Conservation (phyloP, 2,113 vertebrate species). For the Syngnathus scovelli region DNA sequence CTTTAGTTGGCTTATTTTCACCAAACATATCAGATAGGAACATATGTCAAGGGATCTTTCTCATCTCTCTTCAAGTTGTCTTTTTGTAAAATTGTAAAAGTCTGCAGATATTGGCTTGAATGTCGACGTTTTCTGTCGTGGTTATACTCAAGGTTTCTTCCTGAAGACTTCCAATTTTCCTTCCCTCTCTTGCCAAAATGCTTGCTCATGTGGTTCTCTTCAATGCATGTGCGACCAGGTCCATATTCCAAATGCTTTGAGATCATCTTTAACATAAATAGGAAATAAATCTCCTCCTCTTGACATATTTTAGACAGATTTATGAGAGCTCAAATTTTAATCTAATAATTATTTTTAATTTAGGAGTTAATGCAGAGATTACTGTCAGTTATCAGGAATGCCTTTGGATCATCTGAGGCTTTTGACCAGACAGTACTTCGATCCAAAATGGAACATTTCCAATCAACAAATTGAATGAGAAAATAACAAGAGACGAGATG, state of each 20-base stretch:
- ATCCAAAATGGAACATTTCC: not conserved
- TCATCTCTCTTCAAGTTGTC: not conserved
- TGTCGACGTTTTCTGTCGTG: not conserved
- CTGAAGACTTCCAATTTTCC: not conserved
- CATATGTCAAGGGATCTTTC: not conserved
- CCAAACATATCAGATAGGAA: not conserved
- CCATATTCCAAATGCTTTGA: not conserved
- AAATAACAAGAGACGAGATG: not conserved
- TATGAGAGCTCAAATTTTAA: not conserved
- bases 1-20: conserved; percentile 10
- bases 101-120: not conserved
- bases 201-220: not conserved
- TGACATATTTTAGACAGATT: not conserved
- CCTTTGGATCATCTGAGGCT: not conserved
- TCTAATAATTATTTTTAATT: not conserved
- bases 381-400: not conserved
- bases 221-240: not conserved
- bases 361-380: not conserved
- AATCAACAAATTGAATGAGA: conserved; percentile 1
- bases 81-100: conserved; percentile 1
- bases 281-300: not conserved
- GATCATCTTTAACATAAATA: not conserved
- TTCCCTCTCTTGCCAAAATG: not conserved
- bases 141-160: not conserved
- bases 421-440: not conserved